phyloP scores from a whole-genome alignment of 2,797 vertebrate genomes.

The Bryconaethiops microstoma region DNA sequence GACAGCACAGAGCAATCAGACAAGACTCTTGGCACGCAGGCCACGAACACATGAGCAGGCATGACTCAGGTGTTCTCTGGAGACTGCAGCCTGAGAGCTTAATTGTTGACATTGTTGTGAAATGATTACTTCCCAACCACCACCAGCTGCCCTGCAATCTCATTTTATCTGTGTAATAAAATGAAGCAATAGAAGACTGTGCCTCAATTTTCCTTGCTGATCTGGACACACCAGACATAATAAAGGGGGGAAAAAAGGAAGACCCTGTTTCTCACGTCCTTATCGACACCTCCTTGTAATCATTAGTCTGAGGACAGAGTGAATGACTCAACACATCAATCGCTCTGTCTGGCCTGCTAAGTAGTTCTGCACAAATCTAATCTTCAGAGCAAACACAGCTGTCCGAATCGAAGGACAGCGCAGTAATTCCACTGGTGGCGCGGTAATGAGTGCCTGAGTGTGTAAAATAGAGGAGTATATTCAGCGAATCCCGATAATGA shows the following conservation, averaged over 20 bases:
- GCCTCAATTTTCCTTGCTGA: background rate
- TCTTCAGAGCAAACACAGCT: constrained; percentile 15
- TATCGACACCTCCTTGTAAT: background rate
- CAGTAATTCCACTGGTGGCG: background rate
- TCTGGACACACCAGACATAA: background rate
- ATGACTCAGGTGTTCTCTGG: constrained; percentile 3
- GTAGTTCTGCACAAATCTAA: constrained; percentile 2
- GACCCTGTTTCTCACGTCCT: background rate
- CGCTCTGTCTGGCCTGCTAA: background rate
- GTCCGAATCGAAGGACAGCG: background rate
- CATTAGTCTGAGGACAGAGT: constrained; percentile 13
- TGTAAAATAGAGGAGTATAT: background rate
- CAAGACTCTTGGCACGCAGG: background rate
- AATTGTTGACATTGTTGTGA: background rate
- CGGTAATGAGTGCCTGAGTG: constrained; percentile 4
- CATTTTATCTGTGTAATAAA: background rate
- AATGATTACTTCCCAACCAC: background rate
- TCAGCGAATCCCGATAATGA: background rate
- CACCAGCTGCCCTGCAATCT: background rate
- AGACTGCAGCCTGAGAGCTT: background rate
- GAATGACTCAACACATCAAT: background rate
- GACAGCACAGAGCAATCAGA: background rate
- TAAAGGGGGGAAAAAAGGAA: too few species aligned
- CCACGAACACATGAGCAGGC: background rate
- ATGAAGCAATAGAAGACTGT: background rate